A percentile compares a stretch with the other conserved stretches of the same genome.
Conservation (phyloP, 1,140 invertebrate genomes). For the Caenorhabditis briggsae region DNA sequence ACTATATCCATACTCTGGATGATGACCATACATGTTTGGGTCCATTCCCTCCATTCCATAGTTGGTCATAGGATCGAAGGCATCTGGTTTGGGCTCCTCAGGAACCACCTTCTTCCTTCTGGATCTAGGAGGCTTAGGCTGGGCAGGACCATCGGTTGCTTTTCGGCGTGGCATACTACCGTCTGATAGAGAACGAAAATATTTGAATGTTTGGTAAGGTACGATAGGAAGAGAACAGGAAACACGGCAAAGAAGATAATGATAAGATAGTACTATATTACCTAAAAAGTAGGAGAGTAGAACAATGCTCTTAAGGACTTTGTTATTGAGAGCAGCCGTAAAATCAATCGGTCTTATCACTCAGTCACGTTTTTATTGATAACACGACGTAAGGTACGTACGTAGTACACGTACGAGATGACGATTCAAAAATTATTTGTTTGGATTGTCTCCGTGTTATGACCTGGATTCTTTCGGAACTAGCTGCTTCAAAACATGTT, state of each 20-base stretch:
- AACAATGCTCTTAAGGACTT: not conserved
- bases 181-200: not conserved
- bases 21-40: conserved; percentile 27
- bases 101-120: conserved; percentile 21
- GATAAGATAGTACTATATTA: not conserved
- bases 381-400: not conserved
- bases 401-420: not conserved
- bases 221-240: not conserved
- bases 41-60: conserved; percentile 46
- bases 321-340: not conserved
- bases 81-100: conserved; percentile 26
- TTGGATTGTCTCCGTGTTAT: conserved; percentile 21
- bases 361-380: conserved; percentile 12
- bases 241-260: not conserved
- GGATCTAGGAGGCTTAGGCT: conserved; percentile 5
- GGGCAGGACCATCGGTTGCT: conserved; percentile 38
- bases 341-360: not conserved
- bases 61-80: conserved; percentile 5
- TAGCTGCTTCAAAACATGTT: conserved; percentile 1
- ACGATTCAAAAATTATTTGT: conserved; percentile 38
- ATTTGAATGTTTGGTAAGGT: no score
- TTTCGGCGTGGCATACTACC: conserved; percentile 43
- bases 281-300: conserved; percentile 6
- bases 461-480: conserved; percentile 16
- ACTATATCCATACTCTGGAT: conserved; percentile 33